A percentile compares a stretch with the other conserved stretches of the same genome.
Conservation (phyloP, 2,888 invertebrate species). For the Ceratothoa steindachneri region DNA sequence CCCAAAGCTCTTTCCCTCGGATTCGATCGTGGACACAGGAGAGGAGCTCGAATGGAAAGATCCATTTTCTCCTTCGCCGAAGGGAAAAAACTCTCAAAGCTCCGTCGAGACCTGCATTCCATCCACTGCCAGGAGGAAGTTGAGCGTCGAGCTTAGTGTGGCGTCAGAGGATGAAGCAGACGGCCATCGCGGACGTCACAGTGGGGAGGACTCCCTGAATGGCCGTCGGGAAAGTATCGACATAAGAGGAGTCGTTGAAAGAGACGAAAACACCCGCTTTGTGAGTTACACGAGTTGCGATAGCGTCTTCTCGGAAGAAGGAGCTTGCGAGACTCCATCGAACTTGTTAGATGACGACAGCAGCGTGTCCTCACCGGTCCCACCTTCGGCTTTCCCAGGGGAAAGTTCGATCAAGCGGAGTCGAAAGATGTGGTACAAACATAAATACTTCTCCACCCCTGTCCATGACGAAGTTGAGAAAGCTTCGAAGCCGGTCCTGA, state of each 20-base stretch:
- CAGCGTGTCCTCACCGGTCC: conserved; percentile 4
- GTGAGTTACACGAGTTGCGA: conserved; percentile 32
- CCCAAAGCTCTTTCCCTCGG: background rate
- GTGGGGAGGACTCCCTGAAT: background rate
- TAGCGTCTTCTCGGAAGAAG: conserved; percentile 34
- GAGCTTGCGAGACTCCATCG: background rate
- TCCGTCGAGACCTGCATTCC: background rate
- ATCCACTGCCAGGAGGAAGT: background rate
- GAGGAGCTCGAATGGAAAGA: conserved; percentile 33
- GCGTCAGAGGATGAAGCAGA: background rate
- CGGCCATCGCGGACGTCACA: no score
- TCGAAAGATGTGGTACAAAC: conserved; percentile 45
- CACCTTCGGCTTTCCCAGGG: conserved; percentile 32
- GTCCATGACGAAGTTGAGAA: conserved; percentile 43
- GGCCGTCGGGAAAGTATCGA: background rate
- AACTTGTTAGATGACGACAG: background rate
- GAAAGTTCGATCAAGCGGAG: conserved; percentile 37
- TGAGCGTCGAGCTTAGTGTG: background rate
- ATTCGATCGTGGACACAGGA: background rate
- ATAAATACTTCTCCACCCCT: conserved; percentile 44
- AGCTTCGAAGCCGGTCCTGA: conserved; percentile 21
- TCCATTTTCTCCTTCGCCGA: conserved; percentile 34
- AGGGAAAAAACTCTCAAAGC: background rate
- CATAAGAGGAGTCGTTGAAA: background rate
- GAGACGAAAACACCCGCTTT: conserved; percentile 1